phyloP scores from a whole-genome alignment of 1,140 invertebrate genomes.

The Asbolus verrucosus region DNA sequence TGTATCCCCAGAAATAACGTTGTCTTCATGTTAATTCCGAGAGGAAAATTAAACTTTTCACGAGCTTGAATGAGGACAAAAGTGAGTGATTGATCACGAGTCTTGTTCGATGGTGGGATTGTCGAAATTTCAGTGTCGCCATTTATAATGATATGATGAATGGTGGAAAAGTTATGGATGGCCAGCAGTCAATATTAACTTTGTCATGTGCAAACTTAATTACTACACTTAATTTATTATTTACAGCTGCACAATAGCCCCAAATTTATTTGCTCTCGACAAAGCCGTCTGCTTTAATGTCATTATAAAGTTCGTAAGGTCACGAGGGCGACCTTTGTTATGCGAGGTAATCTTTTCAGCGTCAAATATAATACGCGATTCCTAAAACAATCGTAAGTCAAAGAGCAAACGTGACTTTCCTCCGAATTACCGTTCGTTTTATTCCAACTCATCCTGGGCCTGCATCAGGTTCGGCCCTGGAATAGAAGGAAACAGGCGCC shows the following conservation, averaged over 20 bases:
- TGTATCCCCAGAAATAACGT: not conserved
- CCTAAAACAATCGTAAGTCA: conserved; percentile 35
- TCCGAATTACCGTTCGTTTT: conserved; percentile 1
- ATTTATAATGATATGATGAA: conserved; percentile 29
- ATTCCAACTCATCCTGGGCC: no score
- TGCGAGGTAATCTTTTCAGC: conserved; percentile 33
- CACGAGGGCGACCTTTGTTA: conserved; percentile 12
- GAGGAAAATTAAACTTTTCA: conserved; percentile 22
- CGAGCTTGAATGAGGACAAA: conserved; percentile 29
- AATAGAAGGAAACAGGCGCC: no score
- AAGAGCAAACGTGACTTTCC: conserved; percentile 23
- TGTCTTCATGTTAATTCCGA: conserved; percentile 5
- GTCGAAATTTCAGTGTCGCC: conserved; percentile 26
- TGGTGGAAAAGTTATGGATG: conserved; percentile 33
- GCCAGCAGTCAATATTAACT: conserved; percentile 3
- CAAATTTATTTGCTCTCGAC: no score
- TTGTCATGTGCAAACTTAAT: conserved; percentile 33
- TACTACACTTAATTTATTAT: not conserved
- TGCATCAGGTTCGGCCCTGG: no score
- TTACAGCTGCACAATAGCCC: no score
- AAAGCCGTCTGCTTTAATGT: not conserved
- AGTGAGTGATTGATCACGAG: conserved; percentile 33
- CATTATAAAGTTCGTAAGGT: conserved; percentile 21
- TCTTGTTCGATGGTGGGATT: conserved; percentile 21
- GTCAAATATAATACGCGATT: conserved; percentile 5